Evolutionary conservation across 2,888 invertebrate species (phyloP).

Genomic region (Muscina levida): DNA sequence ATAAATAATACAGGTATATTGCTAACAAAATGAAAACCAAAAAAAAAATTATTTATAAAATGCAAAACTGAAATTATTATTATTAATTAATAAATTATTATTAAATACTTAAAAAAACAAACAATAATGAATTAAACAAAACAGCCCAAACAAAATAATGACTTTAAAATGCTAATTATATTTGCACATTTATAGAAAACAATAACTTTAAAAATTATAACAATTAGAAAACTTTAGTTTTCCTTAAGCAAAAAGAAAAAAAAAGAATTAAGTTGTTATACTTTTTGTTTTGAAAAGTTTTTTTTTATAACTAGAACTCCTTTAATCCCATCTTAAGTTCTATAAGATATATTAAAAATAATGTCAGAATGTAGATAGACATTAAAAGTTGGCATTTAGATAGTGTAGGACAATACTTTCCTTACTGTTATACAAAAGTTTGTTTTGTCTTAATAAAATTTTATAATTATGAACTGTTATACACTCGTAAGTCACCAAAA

Average conservation of each 20-base stretch:
- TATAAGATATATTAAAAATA: no score
- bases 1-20: constrained; percentile 66
- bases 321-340: no score
- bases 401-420: no score
- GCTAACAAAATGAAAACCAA: constrained; percentile 50
- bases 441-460: no score
- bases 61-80: constrained; percentile 5
- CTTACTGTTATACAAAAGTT: no score
- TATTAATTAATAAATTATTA: constrained; percentile 40
- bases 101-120: constrained; percentile 45
- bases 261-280: constrained; percentile 1
- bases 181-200: constrained; percentile 59
- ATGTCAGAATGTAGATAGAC: no score
- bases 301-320: constrained; percentile 19
- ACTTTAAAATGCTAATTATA: constrained; percentile 51
- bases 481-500: no score
- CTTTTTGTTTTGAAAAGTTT: constrained; percentile 21
- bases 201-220: constrained; percentile 9
- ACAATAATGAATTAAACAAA: neutral
- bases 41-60: constrained; percentile 38
- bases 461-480: no score
- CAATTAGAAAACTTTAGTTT: neutral
- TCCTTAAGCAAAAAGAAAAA: neutral
- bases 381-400: no score
- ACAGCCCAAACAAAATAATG: constrained; percentile 22